These are phyloP conservation scores for Achlya flavicornis DNA, from an alignment of 2,888 invertebrate genomes.

Conservation along the genomic window DNA sequence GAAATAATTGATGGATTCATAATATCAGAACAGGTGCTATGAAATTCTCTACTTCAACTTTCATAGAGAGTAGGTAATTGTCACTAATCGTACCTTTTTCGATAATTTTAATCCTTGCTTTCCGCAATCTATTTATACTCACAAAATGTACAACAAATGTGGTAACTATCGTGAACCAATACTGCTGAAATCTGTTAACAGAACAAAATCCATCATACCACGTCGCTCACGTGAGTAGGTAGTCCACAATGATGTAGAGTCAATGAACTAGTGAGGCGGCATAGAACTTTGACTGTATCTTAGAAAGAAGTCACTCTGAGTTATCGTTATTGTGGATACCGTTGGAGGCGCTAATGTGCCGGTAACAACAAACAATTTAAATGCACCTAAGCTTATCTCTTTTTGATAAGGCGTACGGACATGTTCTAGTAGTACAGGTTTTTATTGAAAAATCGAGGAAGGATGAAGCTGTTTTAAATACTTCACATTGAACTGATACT, in stretches of 20 bases:
- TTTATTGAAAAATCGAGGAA: neutral
- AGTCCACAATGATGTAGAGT: neutral
- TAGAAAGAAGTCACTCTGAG: neutral
- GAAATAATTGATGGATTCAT: too few relatives aligned
- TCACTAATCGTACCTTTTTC: too few relatives aligned
- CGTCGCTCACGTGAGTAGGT: neutral
- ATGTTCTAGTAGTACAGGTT: neutral
- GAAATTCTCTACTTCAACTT: too few relatives aligned
- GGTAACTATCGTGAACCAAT: too few relatives aligned
- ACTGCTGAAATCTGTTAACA: neutral
- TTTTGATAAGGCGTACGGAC: neutral
- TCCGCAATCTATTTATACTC: neutral
- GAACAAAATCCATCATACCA: neutral
- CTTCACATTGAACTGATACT: too few relatives aligned
- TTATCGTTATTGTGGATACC: neutral
- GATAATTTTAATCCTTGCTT: neutral
- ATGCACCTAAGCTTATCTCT: neutral
- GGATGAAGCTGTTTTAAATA: neutral
- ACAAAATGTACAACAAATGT: neutral
- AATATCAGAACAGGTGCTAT: too few relatives aligned
- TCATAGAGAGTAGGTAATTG: too few relatives aligned
- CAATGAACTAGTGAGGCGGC: neutral
- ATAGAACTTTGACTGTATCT: neutral
- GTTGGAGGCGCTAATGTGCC: constrained; percentile 5
- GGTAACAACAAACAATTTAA: neutral